These are phyloP conservation scores for Nixonia krombeini DNA, from an alignment of 1,140 invertebrate genomes.

Conservation along the genomic window DNA sequence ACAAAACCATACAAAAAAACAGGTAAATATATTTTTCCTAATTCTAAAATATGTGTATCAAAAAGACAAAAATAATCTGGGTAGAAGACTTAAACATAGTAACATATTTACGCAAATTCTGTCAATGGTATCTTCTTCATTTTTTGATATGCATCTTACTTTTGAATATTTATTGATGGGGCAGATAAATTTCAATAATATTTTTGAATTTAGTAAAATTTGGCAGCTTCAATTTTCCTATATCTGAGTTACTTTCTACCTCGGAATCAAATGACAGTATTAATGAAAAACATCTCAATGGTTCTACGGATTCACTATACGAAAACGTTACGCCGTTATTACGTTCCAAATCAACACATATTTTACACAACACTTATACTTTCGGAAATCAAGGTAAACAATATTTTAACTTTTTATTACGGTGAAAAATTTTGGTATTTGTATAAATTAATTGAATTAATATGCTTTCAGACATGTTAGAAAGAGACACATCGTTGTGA, in stretches of 20 bases:
- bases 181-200: too few relatives aligned
- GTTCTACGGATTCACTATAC: conserved; percentile 50
- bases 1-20: conserved; percentile 30
- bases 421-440: neutral
- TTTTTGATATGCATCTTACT: too few relatives aligned
- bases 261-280: conserved; percentile 33
- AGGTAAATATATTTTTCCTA: too few relatives aligned
- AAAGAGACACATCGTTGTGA: conserved; percentile 46
- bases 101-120: too few relatives aligned
- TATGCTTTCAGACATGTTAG: conserved; percentile 30
- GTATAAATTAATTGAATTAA: too few relatives aligned
- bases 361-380: conserved; percentile 23
- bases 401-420: neutral
- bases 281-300: conserved; percentile 33
- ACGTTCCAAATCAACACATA: conserved; percentile 43
- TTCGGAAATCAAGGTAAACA: conserved; percentile 36
- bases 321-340: conserved; percentile 53
- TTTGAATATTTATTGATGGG: too few relatives aligned
- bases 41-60: too few relatives aligned
- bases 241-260: conserved; percentile 34
- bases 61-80: too few relatives aligned
- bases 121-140: too few relatives aligned
- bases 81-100: too few relatives aligned
- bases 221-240: conserved; percentile 45
- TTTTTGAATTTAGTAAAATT: conserved; percentile 39